These are phyloP conservation scores for Bubo blakistoni DNA, from an alignment of 2,113 vertebrate genomes.

Conservation along the genomic window DNA sequence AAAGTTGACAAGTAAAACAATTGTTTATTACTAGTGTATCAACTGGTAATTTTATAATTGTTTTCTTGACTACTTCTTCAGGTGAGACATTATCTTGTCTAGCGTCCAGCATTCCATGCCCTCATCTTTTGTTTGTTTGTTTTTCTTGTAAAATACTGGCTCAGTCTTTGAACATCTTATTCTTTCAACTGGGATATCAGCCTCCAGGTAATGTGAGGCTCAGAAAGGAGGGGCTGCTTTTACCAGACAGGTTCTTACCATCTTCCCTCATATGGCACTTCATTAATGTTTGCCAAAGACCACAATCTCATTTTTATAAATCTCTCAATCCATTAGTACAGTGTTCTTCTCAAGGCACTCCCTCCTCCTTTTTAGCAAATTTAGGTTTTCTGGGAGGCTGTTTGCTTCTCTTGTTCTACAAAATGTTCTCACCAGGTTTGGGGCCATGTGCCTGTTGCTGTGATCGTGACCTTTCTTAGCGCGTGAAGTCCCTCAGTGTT, in stretches of 20 bases:
- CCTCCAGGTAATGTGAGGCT: not conserved
- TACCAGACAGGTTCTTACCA: not conserved
- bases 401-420: not conserved
- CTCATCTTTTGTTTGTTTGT: not conserved
- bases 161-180: not conserved
- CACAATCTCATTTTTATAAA: not conserved
- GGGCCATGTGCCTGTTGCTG: not conserved
- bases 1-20: not conserved
- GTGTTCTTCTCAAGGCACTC: not conserved
- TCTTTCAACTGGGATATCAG: not conserved
- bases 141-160: not conserved
- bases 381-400: not conserved
- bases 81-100: not conserved
- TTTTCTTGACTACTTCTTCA: not conserved
- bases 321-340: not conserved
- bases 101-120: not conserved
- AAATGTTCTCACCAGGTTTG: not conserved
- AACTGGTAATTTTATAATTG: not conserved
- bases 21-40: not conserved
- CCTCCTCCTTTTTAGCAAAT: not conserved
- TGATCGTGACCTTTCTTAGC: not conserved
- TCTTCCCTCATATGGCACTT: not conserved
- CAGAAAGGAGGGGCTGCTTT: not conserved
- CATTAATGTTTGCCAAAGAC: not conserved
- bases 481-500: not conserved